These are phyloP conservation scores for Hydropsyche tenuis DNA, from an alignment of 1,140 invertebrate species.

Conservation along the genomic window DNA sequence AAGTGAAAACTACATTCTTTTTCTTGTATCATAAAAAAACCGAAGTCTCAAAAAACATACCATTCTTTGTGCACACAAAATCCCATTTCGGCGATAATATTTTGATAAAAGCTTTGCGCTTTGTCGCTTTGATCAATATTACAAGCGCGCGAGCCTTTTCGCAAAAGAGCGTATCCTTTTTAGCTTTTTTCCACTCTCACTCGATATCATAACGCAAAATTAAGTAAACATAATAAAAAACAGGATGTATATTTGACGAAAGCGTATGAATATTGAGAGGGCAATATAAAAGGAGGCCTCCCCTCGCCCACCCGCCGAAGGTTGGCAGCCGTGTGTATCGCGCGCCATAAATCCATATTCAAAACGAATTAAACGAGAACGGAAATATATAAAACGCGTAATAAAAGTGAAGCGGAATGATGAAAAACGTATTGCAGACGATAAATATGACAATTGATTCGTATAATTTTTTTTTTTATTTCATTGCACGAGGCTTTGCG, in stretches of 20 bases:
- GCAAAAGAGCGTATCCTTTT: background rate
- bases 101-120: no score
- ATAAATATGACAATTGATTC: slow-evolving; percentile 15
- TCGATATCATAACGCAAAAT: background rate
- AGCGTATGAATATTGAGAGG: slow-evolving; percentile 9
- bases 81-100: no score
- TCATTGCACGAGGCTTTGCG: background rate
- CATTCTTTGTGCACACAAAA: no score
- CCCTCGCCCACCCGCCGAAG: background rate
- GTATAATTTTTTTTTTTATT: background rate
- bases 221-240: slow-evolving; percentile 19
- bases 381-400: no score
- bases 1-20: no score
- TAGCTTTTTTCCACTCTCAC: background rate
- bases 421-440: background rate
- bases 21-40: no score
- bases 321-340: background rate
- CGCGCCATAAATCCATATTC: slow-evolving; percentile 5
- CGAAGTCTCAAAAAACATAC: no score
- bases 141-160: background rate
- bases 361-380: background rate
- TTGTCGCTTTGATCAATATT: no score
- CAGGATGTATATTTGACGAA: background rate
- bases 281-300: slow-evolving; percentile 11
- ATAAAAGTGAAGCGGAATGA: no score